Evolutionary conservation across 2,797 vertebrate species (phyloP).

Genomic region (Lerista edwardsae): DNA sequence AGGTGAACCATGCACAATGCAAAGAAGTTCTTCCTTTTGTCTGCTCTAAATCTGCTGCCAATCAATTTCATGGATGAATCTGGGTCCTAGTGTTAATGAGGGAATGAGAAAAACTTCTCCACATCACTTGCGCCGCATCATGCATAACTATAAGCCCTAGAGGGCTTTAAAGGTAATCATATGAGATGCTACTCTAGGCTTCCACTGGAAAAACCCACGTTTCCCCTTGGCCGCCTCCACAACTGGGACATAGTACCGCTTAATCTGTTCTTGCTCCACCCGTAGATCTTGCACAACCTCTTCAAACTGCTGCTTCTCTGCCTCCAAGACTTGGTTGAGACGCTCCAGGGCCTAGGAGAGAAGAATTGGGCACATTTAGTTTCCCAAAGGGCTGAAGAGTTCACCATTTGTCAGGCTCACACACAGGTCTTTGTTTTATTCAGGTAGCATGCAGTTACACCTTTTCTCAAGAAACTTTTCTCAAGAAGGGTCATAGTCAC

Average conservation of each 20-base stretch:
- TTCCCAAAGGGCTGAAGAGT: background rate
- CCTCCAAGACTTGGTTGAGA: constrained; percentile 91
- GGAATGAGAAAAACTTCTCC: too few species aligned
- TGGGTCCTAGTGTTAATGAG: too few species aligned
- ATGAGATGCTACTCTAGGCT: accelerated
- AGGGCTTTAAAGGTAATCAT: too few species aligned
- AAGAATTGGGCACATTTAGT: background rate
- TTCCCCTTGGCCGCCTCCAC: accelerated
- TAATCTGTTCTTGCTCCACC: constrained; percentile 93
- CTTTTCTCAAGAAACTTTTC: background rate
- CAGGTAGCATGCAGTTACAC: background rate
- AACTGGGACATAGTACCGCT: constrained; percentile 76
- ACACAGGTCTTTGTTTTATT: too few species aligned
- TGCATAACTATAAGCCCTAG: too few species aligned
- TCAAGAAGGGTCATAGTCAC: background rate
- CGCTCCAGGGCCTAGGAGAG: constrained; percentile 88
- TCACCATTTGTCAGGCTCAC: background rate
- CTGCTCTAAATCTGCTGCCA: too few species aligned
- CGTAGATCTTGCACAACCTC: constrained; percentile 92
- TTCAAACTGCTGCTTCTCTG: constrained; percentile 94
- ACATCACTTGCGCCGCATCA: too few species aligned
- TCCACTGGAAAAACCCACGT: accelerated
- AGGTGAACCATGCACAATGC: too few species aligned
- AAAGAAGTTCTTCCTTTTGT: too few species aligned
- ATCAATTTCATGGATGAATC: too few species aligned